Base-by-base conservation (phyloP, 2,797 vertebrate genomes). In the Poeciliopsis infans region DNA sequence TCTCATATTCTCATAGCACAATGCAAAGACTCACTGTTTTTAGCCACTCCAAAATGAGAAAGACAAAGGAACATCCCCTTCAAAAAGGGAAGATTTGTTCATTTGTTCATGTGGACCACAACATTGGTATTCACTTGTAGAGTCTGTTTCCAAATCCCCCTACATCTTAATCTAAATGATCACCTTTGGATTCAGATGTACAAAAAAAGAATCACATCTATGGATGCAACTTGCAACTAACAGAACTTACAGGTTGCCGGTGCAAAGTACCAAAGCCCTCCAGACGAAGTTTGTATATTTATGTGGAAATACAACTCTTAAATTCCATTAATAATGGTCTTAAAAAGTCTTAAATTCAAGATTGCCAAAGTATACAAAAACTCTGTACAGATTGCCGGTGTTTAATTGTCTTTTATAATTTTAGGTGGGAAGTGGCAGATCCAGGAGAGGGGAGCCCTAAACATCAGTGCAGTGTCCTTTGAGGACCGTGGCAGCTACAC, bases 401-500 rank as follows among this genome's bases (percentile, higher is more conserved):
- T 10, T 73, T 33, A 51, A n/a, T 20, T 45, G n/a, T 13, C 2
- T 49, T 28, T 41, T 81, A 7, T 36, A 7, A 12, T 31, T 70
- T n/a, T 82, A 99, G 98, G 91, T 85, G 96, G 91, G 72, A 97
- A 92, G 87, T 97, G 97, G 97, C 88, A 91, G 85, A 93, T 97
- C 76, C 86, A 93, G 46, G 94, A 92, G 16, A 89, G 90, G 16
- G 95, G 96, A 20, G 75, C 23, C 33, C 94, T 99, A 81, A 99
- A 99, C 93, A 98, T 99, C 94, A 97, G 96, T 5, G 80, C 25
- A 0, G 93, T 99, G 55, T 96, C 79, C 75, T 98, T 98, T 78
- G 92, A 94, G 66, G 98, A 99, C 84, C 96, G 98, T 1, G 98
- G 98, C 5, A 95, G 96, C 28, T 99, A 99, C 90, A 98, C 96